A percentile compares a stretch with the other conserved stretches of the same genome.
Conservation (phyloP, 1,140 invertebrate genomes). For the Drosophila ananassae region DNA sequence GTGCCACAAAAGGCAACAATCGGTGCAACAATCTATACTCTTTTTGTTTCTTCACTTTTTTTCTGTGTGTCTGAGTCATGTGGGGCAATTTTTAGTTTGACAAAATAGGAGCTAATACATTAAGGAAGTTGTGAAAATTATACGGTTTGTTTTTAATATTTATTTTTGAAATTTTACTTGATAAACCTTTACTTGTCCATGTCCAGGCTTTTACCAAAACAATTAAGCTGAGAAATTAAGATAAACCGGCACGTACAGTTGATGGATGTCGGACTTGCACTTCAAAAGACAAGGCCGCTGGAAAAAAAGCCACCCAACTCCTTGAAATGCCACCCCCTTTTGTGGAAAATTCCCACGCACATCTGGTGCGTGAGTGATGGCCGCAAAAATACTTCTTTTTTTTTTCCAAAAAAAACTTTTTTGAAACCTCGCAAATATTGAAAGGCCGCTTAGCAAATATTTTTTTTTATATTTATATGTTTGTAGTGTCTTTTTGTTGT, state of each 20-base stretch:
- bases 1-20: slow-evolving; percentile 5
- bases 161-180: not conserved
- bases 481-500: not conserved
- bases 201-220: not conserved
- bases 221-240: not conserved
- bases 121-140: not conserved
- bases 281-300: not conserved
- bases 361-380: slow-evolving; percentile 4
- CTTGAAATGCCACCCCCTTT: not conserved
- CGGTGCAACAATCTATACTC: not conserved
- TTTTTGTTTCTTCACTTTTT: not conserved
- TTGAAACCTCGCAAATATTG: slow-evolving; percentile 42
- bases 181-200: not conserved
- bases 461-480: not conserved
- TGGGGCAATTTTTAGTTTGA: not conserved
- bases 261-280: not conserved
- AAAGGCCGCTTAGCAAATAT: slow-evolving; percentile 59
- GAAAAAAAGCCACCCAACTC: not conserved
- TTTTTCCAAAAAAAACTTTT: not conserved
- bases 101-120: not conserved
- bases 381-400: not conserved
- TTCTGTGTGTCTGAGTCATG: slow-evolving; percentile 1
- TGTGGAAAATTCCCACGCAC: slow-evolving; percentile 1
- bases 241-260: not conserved
- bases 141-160: not conserved